phyloP scores from a whole-genome alignment of 2,797 vertebrate genomes.

The Sebastes minor region DNA sequence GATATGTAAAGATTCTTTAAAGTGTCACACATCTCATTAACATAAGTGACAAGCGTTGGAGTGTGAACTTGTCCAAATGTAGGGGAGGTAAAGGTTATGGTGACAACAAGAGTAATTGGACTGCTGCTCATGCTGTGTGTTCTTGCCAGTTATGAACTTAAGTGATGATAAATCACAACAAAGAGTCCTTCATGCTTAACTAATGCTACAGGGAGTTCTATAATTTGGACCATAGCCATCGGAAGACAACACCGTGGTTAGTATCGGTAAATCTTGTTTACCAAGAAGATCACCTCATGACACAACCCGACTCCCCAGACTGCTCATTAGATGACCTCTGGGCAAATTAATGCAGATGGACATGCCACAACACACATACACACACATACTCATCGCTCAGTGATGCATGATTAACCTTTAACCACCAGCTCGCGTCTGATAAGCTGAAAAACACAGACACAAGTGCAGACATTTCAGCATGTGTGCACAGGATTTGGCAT shows the following conservation, averaged over 20 bases:
- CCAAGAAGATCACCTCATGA: conserved; percentile 12
- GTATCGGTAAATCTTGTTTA: conserved; percentile 13
- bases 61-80: neutral
- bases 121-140: neutral
- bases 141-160: neutral
- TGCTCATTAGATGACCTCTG: conserved; percentile 49
- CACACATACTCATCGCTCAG: neutral
- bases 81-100: neutral
- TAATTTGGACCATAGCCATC: neutral
- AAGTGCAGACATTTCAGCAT: neutral
- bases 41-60: neutral
- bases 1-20: neutral
- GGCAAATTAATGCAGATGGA: conserved; percentile 22
- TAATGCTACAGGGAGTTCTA: neutral
- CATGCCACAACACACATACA: neutral
- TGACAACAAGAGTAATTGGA: neutral
- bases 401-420: conserved; percentile 39
- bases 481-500: neutral
- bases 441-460: neutral
- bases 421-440: neutral
- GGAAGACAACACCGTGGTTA: neutral
- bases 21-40: neutral
- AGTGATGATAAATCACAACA: neutral
- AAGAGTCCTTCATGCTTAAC: neutral
- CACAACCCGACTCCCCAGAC: conserved; percentile 17